Percentiles rank a stretch among this genome's conserved stretches.
phyloP scores from a whole-genome alignment of 2,888 invertebrate genomes.

The Aphodius sticticus region DNA sequence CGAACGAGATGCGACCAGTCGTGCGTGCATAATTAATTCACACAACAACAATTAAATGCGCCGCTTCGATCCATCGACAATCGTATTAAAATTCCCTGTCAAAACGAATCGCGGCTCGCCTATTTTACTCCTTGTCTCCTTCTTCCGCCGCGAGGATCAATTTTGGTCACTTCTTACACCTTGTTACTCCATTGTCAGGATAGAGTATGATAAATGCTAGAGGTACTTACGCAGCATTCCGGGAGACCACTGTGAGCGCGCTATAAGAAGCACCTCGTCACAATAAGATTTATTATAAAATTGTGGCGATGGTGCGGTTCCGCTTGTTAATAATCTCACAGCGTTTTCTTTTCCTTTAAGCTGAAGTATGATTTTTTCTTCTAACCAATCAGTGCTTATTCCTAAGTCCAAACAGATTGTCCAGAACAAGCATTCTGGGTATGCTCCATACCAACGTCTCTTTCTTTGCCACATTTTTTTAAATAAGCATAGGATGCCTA shows the following conservation, averaged over 20 bases:
- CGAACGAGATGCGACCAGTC: neutral
- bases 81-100: constrained; percentile 4
- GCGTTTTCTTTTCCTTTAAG: neutral
- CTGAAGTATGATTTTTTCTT: too few relatives aligned
- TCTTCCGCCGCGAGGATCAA: neutral
- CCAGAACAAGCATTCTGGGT: too few relatives aligned
- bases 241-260: neutral
- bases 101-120: neutral
- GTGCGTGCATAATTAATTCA: constrained; percentile 4
- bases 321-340: neutral
- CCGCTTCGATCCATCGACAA: neutral
- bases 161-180: neutral
- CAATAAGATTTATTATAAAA: neutral
- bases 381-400: too few relatives aligned
- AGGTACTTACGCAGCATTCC: neutral
- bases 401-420: too few relatives aligned
- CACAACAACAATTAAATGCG: neutral
- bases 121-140: neutral
- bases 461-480: too few relatives aligned
- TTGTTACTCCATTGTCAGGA: neutral
- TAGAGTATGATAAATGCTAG: neutral
- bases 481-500: too few relatives aligned
- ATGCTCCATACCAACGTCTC: too few relatives aligned
- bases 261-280: neutral
- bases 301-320: neutral